Evolutionary conservation across 2,113 vertebrate genomes (phyloP).

Genomic region (Aix galericulata): DNA sequence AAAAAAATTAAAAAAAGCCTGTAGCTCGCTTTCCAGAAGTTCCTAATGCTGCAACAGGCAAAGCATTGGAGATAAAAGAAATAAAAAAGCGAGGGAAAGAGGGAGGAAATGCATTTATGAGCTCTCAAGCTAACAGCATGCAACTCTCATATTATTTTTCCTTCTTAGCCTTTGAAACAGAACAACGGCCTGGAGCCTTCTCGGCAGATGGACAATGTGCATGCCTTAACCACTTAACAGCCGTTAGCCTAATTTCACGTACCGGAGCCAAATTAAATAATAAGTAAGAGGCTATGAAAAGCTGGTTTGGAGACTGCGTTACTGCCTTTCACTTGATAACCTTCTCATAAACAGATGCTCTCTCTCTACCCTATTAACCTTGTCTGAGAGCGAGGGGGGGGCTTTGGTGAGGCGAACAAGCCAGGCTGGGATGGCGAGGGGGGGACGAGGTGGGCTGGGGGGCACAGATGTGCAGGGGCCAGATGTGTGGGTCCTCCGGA

Average conservation of each 20-base stretch:
- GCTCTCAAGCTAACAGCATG: conserved; percentile 72
- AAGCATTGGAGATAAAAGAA: conserved; percentile 54
- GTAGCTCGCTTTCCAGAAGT: conserved; percentile 56
- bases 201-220: conserved; percentile 81
- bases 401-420: neutral
- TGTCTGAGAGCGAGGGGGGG: conserved; percentile 15
- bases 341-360: conserved; percentile 77
- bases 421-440: neutral
- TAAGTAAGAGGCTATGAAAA: conserved; percentile 83
- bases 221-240: conserved; percentile 82
- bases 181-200: conserved; percentile 80
- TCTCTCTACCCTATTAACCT: conserved; percentile 75
- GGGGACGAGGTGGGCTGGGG: neutral
- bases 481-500: neutral
- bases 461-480: neutral
- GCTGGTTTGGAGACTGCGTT: conserved; percentile 76
- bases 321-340: conserved; percentile 75
- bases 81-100: conserved; percentile 59
- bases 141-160: conserved; percentile 73
- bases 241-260: conserved; percentile 83
- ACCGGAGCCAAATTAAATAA: conserved; percentile 84
- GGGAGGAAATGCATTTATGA: conserved; percentile 66
- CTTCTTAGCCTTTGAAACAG: conserved; percentile 77
- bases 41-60: conserved; percentile 65
- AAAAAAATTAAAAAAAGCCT: neutral